A percentile compares a stretch with the other conserved stretches of the same genome.
Conservation (phyloP, 2,113 vertebrate genomes). For the Muntiacus muntjak region DNA sequence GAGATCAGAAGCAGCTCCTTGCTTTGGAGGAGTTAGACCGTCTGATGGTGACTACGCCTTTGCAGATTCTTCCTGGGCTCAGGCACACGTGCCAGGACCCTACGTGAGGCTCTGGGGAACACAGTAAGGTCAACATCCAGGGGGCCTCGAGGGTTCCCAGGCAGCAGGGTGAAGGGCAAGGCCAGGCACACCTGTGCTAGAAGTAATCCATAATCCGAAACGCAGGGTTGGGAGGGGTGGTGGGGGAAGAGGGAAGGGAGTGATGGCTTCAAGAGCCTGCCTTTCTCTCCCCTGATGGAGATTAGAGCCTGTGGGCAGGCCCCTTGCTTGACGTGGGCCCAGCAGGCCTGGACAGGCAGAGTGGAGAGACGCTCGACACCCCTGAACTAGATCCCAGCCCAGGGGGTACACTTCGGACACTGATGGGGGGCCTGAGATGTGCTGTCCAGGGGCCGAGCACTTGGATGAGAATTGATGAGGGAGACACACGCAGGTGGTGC, state of each 20-base stretch:
- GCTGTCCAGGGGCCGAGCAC: background rate
- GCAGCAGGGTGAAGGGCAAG: background rate
- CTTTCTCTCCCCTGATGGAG: background rate
- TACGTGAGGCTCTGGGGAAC: background rate
- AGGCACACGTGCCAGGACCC: background rate
- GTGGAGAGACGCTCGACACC: no score
- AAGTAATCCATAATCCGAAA: background rate
- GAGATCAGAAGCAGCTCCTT: background rate
- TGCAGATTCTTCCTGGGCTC: background rate
- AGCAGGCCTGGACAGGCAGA: background rate
- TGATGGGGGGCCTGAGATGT: background rate
- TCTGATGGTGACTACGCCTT: background rate
- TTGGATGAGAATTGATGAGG: background rate
- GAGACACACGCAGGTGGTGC: background rate
- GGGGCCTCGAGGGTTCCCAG: background rate
- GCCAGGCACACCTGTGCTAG: background rate
- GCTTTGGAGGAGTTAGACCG: background rate
- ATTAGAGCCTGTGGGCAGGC: background rate
- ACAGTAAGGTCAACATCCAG: background rate
- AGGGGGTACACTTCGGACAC: background rate
- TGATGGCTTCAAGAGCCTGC: background rate
- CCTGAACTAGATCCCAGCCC: background rate
- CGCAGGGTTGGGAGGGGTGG: background rate
- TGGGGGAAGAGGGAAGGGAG: background rate
- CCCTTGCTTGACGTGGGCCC: background rate